phyloP scores from a whole-genome alignment of 2,888 invertebrate genomes.

The Romanomermis culicivorax region DNA sequence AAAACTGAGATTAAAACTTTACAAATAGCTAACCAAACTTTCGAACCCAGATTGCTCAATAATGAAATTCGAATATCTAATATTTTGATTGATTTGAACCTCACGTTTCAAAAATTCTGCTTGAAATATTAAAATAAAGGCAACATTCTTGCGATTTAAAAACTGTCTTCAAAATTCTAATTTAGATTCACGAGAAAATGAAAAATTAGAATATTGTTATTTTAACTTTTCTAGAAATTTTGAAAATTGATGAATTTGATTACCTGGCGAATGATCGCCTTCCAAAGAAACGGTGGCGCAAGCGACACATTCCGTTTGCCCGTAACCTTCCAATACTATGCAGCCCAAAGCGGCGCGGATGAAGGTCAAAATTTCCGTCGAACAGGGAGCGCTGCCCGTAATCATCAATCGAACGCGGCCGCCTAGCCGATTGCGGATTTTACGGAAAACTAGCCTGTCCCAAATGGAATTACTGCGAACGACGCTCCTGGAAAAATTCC shows the following conservation, averaged over 20 bases:
- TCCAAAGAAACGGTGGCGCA: conserved; percentile 47
- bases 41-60: no score
- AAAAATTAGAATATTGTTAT: no score
- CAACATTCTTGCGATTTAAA: no score
- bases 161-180: not conserved
- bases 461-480: conserved; percentile 31
- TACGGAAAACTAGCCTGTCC: conserved; percentile 32
- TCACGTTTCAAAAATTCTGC: no score
- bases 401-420: conserved; percentile 31
- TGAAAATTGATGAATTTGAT: not conserved
- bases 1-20: no score
- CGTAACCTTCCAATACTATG: conserved; percentile 28
- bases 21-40: no score
- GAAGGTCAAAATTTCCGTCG: conserved; percentile 79
- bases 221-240: no score
- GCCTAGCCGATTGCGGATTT: conserved; percentile 26
- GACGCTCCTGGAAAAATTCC: conserved; percentile 25
- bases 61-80: no score
- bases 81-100: no score
- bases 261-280: conserved; percentile 22
- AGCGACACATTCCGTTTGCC: conserved; percentile 28
- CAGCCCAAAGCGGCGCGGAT: conserved; percentile 66
- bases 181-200: not conserved
- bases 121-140: no score
- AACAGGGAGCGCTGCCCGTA: conserved; percentile 71